A percentile compares a stretch with the other conserved stretches of the same genome.
phyloP scores from a whole-genome alignment of 2,797 vertebrate species.

The Alcedo atthis region DNA sequence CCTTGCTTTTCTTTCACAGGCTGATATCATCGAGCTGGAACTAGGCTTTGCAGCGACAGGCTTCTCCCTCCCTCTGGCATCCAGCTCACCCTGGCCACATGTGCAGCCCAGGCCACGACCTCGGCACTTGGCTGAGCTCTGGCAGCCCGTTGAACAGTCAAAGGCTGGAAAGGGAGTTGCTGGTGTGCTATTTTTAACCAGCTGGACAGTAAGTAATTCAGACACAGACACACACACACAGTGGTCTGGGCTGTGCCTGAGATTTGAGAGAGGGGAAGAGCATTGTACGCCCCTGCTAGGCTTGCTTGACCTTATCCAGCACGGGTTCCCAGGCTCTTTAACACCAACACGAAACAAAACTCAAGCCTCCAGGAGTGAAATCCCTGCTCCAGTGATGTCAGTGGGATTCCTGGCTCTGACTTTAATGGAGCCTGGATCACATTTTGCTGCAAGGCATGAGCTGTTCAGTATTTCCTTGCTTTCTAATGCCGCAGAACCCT shows the following conservation, averaged over 20 bases:
- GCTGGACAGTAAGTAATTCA: constrained; percentile 58
- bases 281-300: neutral
- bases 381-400: neutral
- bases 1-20: constrained; percentile 34
- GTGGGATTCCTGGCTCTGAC: neutral
- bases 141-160: constrained; percentile 19
- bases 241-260: constrained; percentile 14
- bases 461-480: neutral
- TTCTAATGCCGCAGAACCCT: neutral
- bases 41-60: neutral
- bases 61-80: constrained; percentile 41
- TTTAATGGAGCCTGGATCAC: neutral
- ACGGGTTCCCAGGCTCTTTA: neutral
- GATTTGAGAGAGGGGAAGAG: neutral
- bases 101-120: constrained; percentile 24
- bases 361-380: neutral
- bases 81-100: constrained; percentile 20
- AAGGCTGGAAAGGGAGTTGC: constrained; percentile 53
- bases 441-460: neutral
- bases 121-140: constrained; percentile 45
- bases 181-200: constrained; percentile 65
- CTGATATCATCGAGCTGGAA: constrained; percentile 56
- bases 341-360: neutral
- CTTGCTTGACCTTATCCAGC: constrained; percentile 10
- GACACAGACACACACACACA: neutral